Evolutionary conservation across 2,797 vertebrate species (phyloP), one percentile per base, ranked within the genome.

Genomic region (Manis javanica): DNA sequence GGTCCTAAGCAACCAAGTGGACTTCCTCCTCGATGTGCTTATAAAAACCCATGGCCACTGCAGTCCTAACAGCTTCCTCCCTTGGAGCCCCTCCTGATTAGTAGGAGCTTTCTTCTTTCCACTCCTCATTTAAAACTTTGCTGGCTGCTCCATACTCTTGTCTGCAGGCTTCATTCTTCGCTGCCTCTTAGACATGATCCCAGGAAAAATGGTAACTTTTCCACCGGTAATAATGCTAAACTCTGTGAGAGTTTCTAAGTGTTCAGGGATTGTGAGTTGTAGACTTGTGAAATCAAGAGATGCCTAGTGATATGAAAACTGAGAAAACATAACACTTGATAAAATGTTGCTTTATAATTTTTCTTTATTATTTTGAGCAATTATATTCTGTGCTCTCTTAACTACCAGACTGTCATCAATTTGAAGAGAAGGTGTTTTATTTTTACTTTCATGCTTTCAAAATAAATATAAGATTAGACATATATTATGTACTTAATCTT

Each of bases 381-480:
- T 37, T 82, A 34, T 16, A 61, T 71, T 82, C 89, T 87, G 68
- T 78, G 31, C 61, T 74, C 24, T 39, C 39, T 87, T 92, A 26
- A 31, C 23, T 61, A 61, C 1, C n/a, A 42, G 46, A 31, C 18
- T 87, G 3, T 37, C 69, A 69, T 59, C 51, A 79, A 77, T 63
- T 42, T 86, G 23, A 88, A 96, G 46, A 89, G 21, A 83, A 3
- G 82, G 31, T 72, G 10, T 37, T 92, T 92, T 78, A 66, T 61
- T 53, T 95, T 95, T 87, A 59, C 61, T 81, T 87, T 84, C 31
- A 69, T 59, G 37, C 64, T 46, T 93, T 95, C 59, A 85, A 77
- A 75, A 49, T 87, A 72, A 89, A 89, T 49, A 57, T 29, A 71
- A 75, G 31, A 88, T 19, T 34, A 29, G 18, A 49, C 34, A 75